Conservation (phyloP, 2,888 invertebrate species). For the Dysmachus trigonus region DNA sequence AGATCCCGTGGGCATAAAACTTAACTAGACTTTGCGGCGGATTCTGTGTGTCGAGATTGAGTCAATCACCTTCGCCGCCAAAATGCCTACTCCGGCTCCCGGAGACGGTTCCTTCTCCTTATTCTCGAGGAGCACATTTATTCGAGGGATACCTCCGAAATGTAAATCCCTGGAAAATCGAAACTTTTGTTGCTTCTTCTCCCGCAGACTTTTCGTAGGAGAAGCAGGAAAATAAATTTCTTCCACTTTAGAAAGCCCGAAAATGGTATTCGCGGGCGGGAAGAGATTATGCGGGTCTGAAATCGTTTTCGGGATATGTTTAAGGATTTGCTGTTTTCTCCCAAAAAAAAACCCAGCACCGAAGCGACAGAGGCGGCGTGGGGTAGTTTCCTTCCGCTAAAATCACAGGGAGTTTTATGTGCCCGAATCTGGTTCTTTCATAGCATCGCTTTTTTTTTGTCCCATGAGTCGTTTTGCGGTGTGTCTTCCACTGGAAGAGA, state of each 20-base stretch:
- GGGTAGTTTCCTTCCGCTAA: background rate
- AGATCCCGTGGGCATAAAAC: constrained; percentile 18
- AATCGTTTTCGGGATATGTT: constrained; percentile 32
- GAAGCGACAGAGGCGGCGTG: background rate
- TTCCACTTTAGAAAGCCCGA: constrained; percentile 31
- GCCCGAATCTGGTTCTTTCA: constrained; percentile 1
- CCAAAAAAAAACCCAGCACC: background rate
- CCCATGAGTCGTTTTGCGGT: constrained; percentile 32
- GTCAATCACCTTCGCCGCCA: constrained; percentile 24
- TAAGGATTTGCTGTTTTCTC: constrained; percentile 26
- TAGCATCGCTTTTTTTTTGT: constrained; percentile 26
- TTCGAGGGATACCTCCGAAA: constrained; percentile 7
- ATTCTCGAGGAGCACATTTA: constrained; percentile 27
- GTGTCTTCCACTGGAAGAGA: constrained; percentile 17
- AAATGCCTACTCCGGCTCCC: constrained; percentile 10
- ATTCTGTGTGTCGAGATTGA: constrained; percentile 31
- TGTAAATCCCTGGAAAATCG: constrained; percentile 39
- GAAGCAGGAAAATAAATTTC: constrained; percentile 37
- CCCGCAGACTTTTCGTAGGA: background rate
- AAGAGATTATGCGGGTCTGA: background rate
- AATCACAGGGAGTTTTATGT: constrained; percentile 34
- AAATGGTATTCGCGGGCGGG: background rate
- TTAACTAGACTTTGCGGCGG: constrained; percentile 27
- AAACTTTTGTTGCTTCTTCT: constrained; percentile 34
- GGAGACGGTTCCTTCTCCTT: background rate